Conservation (phyloP, 2,113 vertebrate genomes). For the Montifringilla adamsi region DNA sequence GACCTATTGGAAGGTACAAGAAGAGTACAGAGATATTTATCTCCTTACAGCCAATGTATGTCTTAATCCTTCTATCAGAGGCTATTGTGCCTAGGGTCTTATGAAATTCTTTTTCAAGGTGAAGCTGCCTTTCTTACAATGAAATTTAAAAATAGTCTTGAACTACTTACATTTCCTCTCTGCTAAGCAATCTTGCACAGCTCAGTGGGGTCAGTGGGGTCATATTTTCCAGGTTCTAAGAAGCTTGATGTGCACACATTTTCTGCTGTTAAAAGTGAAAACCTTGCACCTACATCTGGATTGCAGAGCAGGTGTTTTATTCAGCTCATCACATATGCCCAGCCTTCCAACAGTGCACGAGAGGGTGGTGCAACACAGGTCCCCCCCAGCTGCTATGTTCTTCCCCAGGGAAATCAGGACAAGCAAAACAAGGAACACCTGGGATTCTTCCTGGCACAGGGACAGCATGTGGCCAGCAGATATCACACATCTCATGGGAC, state of each 20-base stretch:
- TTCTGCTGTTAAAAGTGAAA: neutral
- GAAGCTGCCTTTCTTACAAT: neutral
- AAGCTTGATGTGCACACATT: neutral
- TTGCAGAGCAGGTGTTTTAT: neutral
- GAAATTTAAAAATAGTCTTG: constrained; percentile 11
- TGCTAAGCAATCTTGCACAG: neutral
- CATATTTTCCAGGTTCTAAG: neutral
- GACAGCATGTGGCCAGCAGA: neutral
- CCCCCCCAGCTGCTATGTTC: neutral
- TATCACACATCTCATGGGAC: neutral
- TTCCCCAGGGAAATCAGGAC: neutral
- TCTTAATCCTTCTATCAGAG: neutral
- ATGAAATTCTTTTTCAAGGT: neutral
- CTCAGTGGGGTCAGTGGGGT: neutral
- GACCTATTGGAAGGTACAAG: neutral
- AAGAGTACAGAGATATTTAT: neutral
- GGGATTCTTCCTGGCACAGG: neutral
- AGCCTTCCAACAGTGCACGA: neutral
- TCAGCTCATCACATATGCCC: accelerated
- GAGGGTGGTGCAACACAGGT: neutral
- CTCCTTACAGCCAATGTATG: neutral
- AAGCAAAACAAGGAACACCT: neutral
- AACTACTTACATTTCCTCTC: constrained; percentile 5
- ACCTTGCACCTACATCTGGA: neutral
- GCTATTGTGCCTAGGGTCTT: neutral